phyloP scores from a whole-genome alignment of 2,113 vertebrate genomes.

The Sylvietta virens region DNA sequence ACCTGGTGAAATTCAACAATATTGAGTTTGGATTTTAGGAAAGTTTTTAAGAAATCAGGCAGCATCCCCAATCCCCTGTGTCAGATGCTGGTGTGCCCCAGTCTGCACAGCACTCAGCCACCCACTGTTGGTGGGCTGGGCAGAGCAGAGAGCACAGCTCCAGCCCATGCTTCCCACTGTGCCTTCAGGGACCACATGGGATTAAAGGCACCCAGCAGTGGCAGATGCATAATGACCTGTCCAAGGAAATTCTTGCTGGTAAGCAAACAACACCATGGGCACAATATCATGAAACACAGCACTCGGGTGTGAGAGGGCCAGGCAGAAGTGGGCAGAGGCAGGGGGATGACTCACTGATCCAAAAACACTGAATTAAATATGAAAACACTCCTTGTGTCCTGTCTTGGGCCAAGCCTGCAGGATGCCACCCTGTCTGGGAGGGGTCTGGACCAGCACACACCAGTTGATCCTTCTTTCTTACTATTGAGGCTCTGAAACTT shows the following conservation, averaged over 20 bases:
- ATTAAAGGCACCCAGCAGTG: not conserved
- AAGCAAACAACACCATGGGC: not conserved
- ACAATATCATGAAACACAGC: not conserved
- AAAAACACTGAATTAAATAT: not conserved
- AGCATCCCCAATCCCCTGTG: not conserved
- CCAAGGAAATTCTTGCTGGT: not conserved
- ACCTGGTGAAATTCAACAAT: slow-evolving; percentile 15
- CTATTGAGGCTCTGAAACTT: not conserved
- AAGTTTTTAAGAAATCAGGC: slow-evolving; percentile 32
- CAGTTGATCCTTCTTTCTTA: not conserved
- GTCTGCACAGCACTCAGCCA: not conserved
- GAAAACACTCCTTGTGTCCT: not conserved
- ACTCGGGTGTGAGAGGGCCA: accelerated
- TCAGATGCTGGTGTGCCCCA: not conserved
- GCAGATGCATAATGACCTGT: not conserved
- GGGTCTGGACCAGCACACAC: not conserved
- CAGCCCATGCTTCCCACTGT: accelerated
- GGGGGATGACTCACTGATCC: not conserved
- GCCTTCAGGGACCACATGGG: accelerated
- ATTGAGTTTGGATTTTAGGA: slow-evolving; percentile 58
- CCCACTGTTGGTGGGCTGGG: accelerated
- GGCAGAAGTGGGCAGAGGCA: not conserved
- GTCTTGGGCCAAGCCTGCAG: not conserved
- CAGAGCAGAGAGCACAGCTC: not conserved
- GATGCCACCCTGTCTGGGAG: not conserved